Evolutionary conservation across 2,113 vertebrate genomes (phyloP), one percentile per base, ranked within the genome.

Genomic region (Physeter macrocephalus): DNA sequence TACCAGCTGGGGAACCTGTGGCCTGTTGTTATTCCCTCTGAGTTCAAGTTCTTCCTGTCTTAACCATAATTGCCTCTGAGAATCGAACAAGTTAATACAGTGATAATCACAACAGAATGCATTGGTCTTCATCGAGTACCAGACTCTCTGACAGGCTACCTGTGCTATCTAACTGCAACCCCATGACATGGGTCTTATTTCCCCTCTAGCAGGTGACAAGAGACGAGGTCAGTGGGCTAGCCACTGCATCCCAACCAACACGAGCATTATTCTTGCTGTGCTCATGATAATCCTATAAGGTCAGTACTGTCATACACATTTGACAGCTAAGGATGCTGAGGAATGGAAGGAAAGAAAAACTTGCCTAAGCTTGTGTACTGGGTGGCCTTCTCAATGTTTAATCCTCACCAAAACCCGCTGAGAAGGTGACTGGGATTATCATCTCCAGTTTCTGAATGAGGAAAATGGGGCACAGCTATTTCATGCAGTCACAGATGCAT

Each of bases 241-340:
- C 41, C 31, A 39, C 52, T 29, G 5, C 29, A 41, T 5, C 20
- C 27, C 72, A 49, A 4, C n/a, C 21, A 21, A 39, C 52, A 52
- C 0, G 5, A 49, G 15, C 62, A 41, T 54, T 27, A 62, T 41
- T 6, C 41, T 5, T 8, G 2, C 54, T 5, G 20, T 21, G 21
- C 12, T 41, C 8, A 29, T 18, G 7, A 23, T 46, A 39, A 43
- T 7, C 10, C 72, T 54, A 21, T 36, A 29, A 34, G 62, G 62
- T 41, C 10, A 8, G 18, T 34, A 29, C 34, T 36, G 34, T 31
- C 31, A n/a, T 15, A 57, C 10, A 34, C 71, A 61, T n/a, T 61
- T 62, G 67, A 61, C 17, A 86, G n/a, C 41, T 61, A n/a, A 71
- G 12, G 52, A 69, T 29, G 62, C 62, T 25, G 43, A 72, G 54